Conservation (phyloP, 92 coral and sea anemone species). For the Desmophyllum pertusum region DNA sequence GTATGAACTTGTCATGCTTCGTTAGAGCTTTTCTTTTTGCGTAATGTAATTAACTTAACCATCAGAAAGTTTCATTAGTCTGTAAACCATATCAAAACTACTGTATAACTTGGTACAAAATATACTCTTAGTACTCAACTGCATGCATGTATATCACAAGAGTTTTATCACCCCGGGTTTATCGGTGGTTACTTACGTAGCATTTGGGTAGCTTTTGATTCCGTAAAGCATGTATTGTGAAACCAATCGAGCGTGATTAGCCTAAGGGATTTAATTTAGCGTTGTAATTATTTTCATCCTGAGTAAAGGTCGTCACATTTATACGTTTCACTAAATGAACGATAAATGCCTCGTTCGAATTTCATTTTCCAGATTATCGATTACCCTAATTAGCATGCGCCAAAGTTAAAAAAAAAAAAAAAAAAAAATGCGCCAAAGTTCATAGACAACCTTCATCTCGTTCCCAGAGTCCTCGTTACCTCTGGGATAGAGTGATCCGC, state of each 20-base stretch:
- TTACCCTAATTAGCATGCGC: neutral
- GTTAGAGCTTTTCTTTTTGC: neutral
- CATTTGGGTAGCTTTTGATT: neutral
- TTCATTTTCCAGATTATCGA: too few species aligned
- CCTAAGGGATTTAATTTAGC: neutral
- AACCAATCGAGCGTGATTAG: neutral
- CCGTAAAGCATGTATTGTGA: neutral
- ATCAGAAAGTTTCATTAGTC: neutral
- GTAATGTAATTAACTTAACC: neutral
- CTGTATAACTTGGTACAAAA: neutral
- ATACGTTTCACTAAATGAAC: neutral
- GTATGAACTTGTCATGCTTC: neutral
- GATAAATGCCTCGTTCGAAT: neutral
- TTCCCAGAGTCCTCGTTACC: too few species aligned
- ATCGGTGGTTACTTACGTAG: too few species aligned
- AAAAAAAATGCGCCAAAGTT: too few species aligned
- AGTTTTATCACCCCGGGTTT: too few species aligned
- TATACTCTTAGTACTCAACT: too few species aligned
- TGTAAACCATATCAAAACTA: neutral
- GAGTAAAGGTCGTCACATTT: neutral
- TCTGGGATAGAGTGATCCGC: too few species aligned
- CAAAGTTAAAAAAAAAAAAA: too few species aligned
- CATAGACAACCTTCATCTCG: too few species aligned
- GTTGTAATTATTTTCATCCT: neutral
- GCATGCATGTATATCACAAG: too few species aligned